These are phyloP conservation scores for Physella acuta DNA, from an alignment of 1,140 invertebrate genomes.

Conservation along the genomic window DNA sequence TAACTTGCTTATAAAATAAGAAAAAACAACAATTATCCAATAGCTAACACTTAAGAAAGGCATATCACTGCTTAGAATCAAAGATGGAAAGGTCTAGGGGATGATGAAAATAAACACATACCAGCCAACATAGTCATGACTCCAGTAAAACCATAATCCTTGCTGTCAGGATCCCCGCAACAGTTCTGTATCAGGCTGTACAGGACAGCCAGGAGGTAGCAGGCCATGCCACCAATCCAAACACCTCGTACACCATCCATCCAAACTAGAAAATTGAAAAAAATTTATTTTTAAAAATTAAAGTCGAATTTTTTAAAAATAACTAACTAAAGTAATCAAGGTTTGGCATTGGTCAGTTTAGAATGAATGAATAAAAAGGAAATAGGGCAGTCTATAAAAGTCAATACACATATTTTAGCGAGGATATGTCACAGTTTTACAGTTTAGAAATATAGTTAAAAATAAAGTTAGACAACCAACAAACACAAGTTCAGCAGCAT, in stretches of 20 bases:
- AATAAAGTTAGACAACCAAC: too few relatives aligned
- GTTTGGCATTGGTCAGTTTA: too few relatives aligned
- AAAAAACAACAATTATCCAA: background rate
- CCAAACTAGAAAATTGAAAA: background rate
- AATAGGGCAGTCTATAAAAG: too few relatives aligned
- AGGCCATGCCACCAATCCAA: conserved; percentile 14
- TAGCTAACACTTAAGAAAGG: background rate
- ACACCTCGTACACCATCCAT: conserved; percentile 16
- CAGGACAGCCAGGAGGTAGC: conserved; percentile 16
- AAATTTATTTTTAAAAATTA: too few relatives aligned
- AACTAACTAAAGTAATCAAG: too few relatives aligned
- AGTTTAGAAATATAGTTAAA: too few relatives aligned
- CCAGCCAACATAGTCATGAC: conserved; percentile 1
- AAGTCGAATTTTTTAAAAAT: too few relatives aligned
- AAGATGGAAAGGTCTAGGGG: background rate
- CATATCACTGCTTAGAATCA: background rate
- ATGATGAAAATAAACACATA: background rate
- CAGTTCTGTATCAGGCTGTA: conserved; percentile 9
- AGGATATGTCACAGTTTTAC: too few relatives aligned
- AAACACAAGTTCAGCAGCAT: too few relatives aligned
- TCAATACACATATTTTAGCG: too few relatives aligned
- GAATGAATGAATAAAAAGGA: too few relatives aligned
- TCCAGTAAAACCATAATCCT: conserved; percentile 11
- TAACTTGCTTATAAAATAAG: background rate
- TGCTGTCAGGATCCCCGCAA: background rate